These are phyloP conservation scores for Engystomops pustulosus DNA, from an alignment of 2,113 vertebrate genomes.

Conservation along the genomic window DNA sequence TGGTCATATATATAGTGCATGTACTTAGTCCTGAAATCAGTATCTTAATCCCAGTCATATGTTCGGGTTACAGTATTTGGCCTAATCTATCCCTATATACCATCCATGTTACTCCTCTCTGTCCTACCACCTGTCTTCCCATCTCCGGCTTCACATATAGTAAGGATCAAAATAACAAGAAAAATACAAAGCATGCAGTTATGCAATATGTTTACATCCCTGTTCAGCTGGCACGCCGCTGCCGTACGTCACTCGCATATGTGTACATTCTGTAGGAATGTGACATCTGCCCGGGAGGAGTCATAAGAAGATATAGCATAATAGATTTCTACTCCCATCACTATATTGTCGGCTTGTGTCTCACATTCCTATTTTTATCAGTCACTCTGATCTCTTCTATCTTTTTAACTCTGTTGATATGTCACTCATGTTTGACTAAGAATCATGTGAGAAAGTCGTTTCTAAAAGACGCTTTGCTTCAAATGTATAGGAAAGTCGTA, in stretches of 20 bases:
- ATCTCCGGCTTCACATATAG: not conserved
- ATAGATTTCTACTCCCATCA: not conserved
- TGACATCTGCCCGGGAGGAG: not conserved
- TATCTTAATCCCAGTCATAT: no score
- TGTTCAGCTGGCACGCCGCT: not conserved
- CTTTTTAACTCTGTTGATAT: not conserved
- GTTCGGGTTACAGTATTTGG: no score
- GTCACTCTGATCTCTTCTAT: not conserved
- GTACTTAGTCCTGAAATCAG: no score
- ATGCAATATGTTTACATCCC: constrained; percentile 35
- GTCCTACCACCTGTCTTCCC: not conserved
- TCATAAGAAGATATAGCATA: not conserved
- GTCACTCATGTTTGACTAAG: not conserved
- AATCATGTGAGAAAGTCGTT: no score
- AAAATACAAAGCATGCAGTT: not conserved
- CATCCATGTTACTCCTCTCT: not conserved
- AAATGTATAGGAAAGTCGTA: not conserved
- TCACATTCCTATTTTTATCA: constrained; percentile 13
- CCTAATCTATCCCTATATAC: no score
- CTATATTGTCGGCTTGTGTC: not conserved
- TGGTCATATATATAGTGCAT: no score
- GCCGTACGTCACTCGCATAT: not conserved
- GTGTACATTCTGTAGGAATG: constrained; percentile 24
- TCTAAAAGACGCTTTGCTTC: no score
- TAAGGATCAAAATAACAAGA: constrained; percentile 6